Conservation (phyloP, 2,113 vertebrate genomes). For the Lates calcarifer region DNA sequence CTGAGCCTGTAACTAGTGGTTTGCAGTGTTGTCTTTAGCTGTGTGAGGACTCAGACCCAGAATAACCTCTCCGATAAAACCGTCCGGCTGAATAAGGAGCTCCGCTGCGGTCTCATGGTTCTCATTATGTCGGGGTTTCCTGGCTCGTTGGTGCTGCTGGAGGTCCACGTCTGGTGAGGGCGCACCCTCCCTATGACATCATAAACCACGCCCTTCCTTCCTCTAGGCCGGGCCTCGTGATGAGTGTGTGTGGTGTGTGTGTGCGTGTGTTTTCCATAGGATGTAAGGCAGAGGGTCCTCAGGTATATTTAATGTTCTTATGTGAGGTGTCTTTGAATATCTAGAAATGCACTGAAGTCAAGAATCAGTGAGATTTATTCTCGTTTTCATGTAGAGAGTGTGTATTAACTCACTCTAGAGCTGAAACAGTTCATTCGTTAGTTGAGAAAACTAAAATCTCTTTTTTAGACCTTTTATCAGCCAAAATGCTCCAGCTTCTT, state of each 20-base stretch:
- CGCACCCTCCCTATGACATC: constrained; percentile 50
- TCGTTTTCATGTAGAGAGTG: no score
- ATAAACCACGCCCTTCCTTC: constrained; percentile 19
- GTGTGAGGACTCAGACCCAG: constrained; percentile 26
- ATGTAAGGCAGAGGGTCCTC: no score
- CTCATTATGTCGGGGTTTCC: constrained; percentile 55
- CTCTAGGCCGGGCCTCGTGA: not conserved
- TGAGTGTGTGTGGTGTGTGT: constrained; percentile 4
- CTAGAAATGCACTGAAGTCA: no score
- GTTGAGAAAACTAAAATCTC: no score
- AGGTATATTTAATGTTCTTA: no score
- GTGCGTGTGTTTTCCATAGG: not conserved
- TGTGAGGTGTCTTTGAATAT: no score
- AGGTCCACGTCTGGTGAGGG: constrained; percentile 12
- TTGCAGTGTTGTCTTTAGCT: constrained; percentile 30
- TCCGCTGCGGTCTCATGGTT: not conserved
- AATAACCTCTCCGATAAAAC: constrained; percentile 14
- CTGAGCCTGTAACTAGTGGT: constrained; percentile 31
- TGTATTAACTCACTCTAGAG: no score
- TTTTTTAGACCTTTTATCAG: no score
- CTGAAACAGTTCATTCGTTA: no score
- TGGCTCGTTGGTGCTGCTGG: constrained; percentile 10
- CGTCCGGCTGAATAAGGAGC: not conserved
- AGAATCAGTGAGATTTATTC: no score
- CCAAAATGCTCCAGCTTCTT: no score